phyloP scores from a whole-genome alignment of 2,797 vertebrate species.

The Smutsia temminckii region DNA sequence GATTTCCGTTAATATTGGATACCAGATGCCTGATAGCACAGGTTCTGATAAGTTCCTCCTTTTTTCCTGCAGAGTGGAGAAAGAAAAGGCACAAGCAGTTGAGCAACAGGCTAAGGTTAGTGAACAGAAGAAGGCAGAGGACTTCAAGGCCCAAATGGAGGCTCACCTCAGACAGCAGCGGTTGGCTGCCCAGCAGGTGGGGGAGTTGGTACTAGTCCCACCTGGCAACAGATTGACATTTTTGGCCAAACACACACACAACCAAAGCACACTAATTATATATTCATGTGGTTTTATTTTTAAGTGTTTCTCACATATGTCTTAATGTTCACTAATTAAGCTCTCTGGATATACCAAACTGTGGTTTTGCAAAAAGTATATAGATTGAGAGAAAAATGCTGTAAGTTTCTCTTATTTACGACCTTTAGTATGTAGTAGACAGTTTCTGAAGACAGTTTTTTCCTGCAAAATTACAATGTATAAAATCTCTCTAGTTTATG shows the following conservation, averaged over 20 bases:
- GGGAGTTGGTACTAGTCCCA: slow-evolving; percentile 77
- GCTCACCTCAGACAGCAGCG: slow-evolving; percentile 93
- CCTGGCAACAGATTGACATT: slow-evolving; percentile 75
- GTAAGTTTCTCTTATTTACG: not conserved
- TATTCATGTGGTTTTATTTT: slow-evolving; percentile 15
- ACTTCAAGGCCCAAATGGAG: slow-evolving; percentile 92
- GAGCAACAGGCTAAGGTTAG: slow-evolving; percentile 96
- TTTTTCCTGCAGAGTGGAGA: slow-evolving; percentile 91
- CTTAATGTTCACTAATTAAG: not conserved
- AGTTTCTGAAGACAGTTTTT: slow-evolving; percentile 25
- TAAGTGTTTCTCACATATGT: not conserved
- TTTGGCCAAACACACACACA: slow-evolving; percentile 63
- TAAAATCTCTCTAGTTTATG: not conserved
- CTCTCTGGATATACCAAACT: not conserved
- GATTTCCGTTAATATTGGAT: not conserved
- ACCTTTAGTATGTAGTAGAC: not conserved
- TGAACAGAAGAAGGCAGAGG: slow-evolving; percentile 91
- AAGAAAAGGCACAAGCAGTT: slow-evolving; percentile 96
- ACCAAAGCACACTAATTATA: not conserved
- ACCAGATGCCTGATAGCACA: not conserved
- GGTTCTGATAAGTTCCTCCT: slow-evolving; percentile 50
- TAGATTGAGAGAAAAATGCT: not conserved
- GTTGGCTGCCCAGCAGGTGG: slow-evolving; percentile 93
- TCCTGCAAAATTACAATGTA: not conserved
- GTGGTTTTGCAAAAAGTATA: not conserved